These are phyloP conservation scores for Trematomus loennbergii DNA, from an alignment of 2,113 vertebrate genomes.

Conservation along the genomic window DNA sequence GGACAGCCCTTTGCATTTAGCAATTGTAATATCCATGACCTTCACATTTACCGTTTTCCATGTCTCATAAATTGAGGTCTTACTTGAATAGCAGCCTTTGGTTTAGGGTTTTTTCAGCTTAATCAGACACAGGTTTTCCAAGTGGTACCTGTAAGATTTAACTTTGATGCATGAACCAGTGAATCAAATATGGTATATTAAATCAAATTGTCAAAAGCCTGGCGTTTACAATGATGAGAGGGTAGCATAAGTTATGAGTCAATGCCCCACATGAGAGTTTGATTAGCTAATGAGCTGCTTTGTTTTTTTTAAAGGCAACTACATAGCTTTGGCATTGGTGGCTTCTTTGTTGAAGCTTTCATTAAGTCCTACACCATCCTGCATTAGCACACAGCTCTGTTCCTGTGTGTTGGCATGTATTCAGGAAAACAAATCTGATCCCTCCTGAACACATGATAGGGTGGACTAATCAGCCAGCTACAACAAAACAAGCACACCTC, in stretches of 20 bases:
- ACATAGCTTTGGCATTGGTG: background rate
- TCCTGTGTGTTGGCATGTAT: constrained; percentile 46
- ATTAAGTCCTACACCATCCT: constrained; percentile 39
- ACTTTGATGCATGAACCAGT: background rate
- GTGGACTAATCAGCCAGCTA: constrained; percentile 48
- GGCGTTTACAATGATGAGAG: background rate
- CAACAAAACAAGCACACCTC: constrained; percentile 46
- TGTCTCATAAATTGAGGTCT: constrained; percentile 20
- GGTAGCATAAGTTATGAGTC: constrained; percentile 8
- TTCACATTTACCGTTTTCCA: constrained; percentile 28
- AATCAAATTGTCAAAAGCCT: background rate
- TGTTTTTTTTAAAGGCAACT: constrained; percentile 38
- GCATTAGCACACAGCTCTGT: constrained; percentile 18
- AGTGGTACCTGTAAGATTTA: background rate
- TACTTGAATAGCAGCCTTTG: constrained; percentile 15
- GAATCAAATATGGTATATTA: constrained; percentile 2
- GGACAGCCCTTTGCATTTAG: constrained; percentile 31
- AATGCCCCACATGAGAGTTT: constrained; percentile 27
- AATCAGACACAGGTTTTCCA: constrained; percentile 4
- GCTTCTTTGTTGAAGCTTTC: constrained; percentile 25
- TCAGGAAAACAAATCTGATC: constrained; percentile 52
- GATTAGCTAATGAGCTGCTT: constrained; percentile 41
- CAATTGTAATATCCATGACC: constrained; percentile 16
- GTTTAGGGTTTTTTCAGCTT: background rate
- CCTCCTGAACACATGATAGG: constrained; percentile 48